Conservation (phyloP, 2,888 invertebrate species). For the Tetanocera ferruginea region DNA sequence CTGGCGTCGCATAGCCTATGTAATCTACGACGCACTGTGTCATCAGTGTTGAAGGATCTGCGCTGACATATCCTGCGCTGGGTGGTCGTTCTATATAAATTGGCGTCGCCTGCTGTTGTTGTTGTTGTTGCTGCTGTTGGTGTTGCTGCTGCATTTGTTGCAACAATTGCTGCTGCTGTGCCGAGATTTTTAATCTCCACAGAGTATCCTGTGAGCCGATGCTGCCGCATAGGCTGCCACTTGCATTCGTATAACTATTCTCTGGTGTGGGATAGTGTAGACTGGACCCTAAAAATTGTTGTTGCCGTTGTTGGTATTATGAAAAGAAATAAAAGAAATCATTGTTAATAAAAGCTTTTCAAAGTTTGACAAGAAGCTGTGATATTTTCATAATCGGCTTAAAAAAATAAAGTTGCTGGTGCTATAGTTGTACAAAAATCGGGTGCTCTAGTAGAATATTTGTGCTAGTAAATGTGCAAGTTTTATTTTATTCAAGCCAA, state of each 20-base stretch:
- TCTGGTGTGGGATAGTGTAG: slow-evolving; percentile 54
- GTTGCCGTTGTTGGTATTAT: background rate
- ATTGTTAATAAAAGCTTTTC: slow-evolving; percentile 7
- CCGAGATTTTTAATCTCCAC: slow-evolving; percentile 61
- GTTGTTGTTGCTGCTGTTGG: slow-evolving; percentile 47
- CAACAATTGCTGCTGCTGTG: slow-evolving; percentile 44
- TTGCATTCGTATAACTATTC: slow-evolving; percentile 63
- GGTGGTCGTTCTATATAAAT: slow-evolving; percentile 64
- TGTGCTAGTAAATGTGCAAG: too few relatives aligned
- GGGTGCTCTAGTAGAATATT: background rate
- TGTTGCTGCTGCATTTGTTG: slow-evolving; percentile 28
- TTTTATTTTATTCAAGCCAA: too few relatives aligned
- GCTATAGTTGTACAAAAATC: background rate
- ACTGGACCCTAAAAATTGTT: slow-evolving; percentile 56
- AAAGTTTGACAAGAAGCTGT: background rate
- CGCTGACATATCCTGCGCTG: slow-evolving; percentile 54
- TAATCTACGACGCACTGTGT: slow-evolving; percentile 60
- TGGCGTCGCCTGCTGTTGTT: slow-evolving; percentile 50
- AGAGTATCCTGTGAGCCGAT: slow-evolving; percentile 60
- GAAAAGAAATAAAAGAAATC: background rate
- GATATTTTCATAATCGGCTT: background rate
- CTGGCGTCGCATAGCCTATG: slow-evolving; percentile 58
- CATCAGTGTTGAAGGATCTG: slow-evolving; percentile 44
- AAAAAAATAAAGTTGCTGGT: too few relatives aligned
- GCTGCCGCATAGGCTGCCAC: slow-evolving; percentile 50